These are phyloP conservation scores for Rhyacophila evoluta DNA, from an alignment of 2,888 invertebrate genomes.

Conservation along the genomic window DNA sequence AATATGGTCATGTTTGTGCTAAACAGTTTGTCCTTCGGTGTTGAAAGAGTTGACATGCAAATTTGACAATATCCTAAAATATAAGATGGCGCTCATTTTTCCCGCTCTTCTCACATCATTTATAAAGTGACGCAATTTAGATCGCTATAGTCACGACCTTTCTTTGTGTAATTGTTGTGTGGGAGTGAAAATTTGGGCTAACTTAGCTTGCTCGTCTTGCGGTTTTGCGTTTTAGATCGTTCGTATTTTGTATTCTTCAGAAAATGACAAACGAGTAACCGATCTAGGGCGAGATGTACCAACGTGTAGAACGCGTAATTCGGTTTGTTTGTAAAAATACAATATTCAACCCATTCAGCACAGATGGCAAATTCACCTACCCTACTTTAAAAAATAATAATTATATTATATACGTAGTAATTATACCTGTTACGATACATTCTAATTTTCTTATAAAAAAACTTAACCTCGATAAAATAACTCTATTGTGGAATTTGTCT, in stretches of 20 bases:
- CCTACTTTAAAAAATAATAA: too few relatives aligned
- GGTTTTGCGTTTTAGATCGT: not conserved
- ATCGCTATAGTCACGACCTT: slow-evolving; percentile 37
- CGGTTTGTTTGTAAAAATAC: not conserved
- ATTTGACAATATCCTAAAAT: not conserved
- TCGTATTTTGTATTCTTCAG: slow-evolving; percentile 10
- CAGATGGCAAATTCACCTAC: not conserved
- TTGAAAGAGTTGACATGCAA: not conserved
- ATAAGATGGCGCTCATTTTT: slow-evolving; percentile 2
- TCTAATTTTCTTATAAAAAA: too few relatives aligned
- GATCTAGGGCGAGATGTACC: not conserved
- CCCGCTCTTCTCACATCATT: slow-evolving; percentile 2
- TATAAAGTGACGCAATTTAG: slow-evolving; percentile 29
- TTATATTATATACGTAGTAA: too few relatives aligned
- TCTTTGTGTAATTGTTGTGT: slow-evolving; percentile 17
- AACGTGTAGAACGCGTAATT: not conserved
- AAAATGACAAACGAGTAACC: not conserved
- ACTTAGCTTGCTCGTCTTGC: not conserved
- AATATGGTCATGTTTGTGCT: too few relatives aligned
- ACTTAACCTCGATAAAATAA: too few relatives aligned
- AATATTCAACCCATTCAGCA: not conserved
- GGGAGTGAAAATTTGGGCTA: slow-evolving; percentile 14
- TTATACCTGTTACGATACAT: too few relatives aligned
- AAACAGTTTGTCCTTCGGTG: not conserved
- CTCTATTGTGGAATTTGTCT: too few relatives aligned